These are phyloP conservation scores for Eupithecia exiguata DNA, from an alignment of 2,888 invertebrate species.

Conservation along the genomic window DNA sequence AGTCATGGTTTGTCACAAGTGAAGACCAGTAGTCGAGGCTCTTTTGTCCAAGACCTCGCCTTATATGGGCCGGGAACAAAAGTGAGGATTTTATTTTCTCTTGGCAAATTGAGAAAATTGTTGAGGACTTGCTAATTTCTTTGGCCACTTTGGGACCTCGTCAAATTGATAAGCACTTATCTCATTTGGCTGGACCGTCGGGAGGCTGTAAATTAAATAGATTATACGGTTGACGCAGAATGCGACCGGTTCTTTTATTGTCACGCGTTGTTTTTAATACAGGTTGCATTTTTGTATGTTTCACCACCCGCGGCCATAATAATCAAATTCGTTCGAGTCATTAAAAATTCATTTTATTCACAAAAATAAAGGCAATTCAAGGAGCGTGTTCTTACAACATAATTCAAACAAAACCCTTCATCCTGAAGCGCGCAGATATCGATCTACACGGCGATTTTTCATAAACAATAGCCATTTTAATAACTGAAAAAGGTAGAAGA, in stretches of 20 bases:
- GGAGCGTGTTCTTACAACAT: constrained; percentile 38
- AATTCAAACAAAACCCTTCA: constrained; percentile 57
- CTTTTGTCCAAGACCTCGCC: constrained; percentile 59
- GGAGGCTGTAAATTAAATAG: constrained; percentile 64
- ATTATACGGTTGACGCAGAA: constrained; percentile 54
- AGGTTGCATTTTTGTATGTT: constrained; percentile 49
- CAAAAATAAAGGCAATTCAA: constrained; percentile 33
- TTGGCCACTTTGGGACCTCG: constrained; percentile 58
- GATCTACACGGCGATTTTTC: constrained; percentile 76
- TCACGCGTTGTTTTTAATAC: constrained; percentile 43
- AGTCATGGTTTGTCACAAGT: constrained; percentile 69
- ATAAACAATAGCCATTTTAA: constrained; percentile 83
- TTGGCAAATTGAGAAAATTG: constrained; percentile 75
- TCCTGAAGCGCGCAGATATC: constrained; percentile 65
- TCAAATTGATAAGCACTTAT: constrained; percentile 65
- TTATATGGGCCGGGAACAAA: constrained; percentile 66
- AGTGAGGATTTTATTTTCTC: constrained; percentile 59
- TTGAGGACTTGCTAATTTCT: constrained; percentile 58
- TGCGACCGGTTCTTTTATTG: constrained; percentile 52
- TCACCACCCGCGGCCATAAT: constrained; percentile 41
- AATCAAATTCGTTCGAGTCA: constrained; percentile 45
- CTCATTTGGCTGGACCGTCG: constrained; percentile 55
- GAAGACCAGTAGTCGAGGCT: constrained; percentile 76
- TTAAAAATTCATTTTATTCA: constrained; percentile 39
- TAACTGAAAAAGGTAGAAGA: constrained; percentile 77